A percentile compares a stretch with the other conserved stretches of the same genome.
Evolutionary conservation across 2,113 vertebrate species (phyloP).

Genomic region (Charadrius vociferus): DNA sequence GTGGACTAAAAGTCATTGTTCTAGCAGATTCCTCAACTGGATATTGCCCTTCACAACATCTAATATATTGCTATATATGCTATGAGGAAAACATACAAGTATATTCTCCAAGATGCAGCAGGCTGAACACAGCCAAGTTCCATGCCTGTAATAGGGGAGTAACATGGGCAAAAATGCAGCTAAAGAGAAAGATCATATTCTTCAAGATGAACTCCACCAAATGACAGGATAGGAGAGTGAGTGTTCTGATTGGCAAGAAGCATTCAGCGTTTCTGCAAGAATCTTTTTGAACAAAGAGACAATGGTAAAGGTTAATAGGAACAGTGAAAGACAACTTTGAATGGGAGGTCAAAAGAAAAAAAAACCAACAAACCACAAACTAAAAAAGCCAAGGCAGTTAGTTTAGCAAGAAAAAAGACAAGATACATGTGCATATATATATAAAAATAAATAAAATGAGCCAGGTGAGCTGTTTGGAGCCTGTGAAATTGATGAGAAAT

Average conservation of each 20-base stretch:
- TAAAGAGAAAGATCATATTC: neutral
- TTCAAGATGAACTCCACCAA: neutral
- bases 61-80: neutral
- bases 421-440: neutral
- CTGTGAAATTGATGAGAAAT: neutral
- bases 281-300: neutral
- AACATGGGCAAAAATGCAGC: neutral
- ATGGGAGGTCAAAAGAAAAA: neutral
- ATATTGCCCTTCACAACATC: neutral
- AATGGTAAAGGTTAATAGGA: neutral
- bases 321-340: neutral
- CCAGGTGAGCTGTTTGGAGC: neutral
- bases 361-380: neutral
- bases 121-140: neutral
- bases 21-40: neutral
- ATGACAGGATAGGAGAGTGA: neutral
- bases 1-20: neutral
- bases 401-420: neutral
- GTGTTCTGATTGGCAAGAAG: neutral
- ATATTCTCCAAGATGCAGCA: neutral
- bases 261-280: neutral
- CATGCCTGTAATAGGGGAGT: neutral
- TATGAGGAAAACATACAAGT: neutral
- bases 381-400: neutral
- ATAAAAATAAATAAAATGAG: neutral